Evolutionary conservation across 2,113 vertebrate species (phyloP).

Genomic region (Tor tambroides): DNA sequence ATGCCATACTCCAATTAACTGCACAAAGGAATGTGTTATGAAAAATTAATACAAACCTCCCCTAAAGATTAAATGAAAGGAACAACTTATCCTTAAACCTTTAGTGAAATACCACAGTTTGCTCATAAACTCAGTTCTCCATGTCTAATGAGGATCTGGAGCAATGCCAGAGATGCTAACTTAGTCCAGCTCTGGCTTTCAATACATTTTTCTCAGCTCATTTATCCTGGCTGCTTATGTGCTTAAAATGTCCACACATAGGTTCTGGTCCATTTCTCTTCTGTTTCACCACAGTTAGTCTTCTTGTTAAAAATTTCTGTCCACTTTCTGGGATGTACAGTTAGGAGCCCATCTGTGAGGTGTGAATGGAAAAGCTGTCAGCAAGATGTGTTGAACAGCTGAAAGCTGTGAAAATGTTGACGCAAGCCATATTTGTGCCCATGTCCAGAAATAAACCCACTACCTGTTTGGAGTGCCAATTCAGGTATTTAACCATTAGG

Average conservation of each 20-base stretch:
- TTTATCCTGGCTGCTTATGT: constrained; percentile 35
- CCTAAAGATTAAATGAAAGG: neutral
- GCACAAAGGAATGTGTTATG: neutral
- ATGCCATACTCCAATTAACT: neutral
- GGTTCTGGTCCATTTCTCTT: constrained; percentile 43
- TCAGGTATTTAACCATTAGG: neutral
- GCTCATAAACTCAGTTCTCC: constrained; percentile 19
- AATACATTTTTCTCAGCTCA: neutral
- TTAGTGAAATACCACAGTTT: constrained; percentile 6
- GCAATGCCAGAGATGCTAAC: constrained; percentile 13
- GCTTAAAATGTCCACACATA: constrained; percentile 40
- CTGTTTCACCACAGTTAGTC: constrained; percentile 4
- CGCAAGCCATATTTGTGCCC: neutral
- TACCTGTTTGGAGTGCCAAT: neutral
- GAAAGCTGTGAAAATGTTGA: constrained; percentile 22
- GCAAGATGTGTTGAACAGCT: constrained; percentile 18
- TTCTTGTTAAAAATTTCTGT: constrained; percentile 11
- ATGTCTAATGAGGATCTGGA: constrained; percentile 40
- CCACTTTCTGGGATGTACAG: neutral
- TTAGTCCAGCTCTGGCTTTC: constrained; percentile 5
- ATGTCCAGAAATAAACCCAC: constrained; percentile 5
- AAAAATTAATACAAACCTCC: neutral
- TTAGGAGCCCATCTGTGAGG: constrained; percentile 20
- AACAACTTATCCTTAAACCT: neutral
- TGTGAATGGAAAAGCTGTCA: constrained; percentile 38